Percentiles rank a stretch among this genome's conserved stretches.
phyloP scores from a whole-genome alignment of 2,113 vertebrate species.

The Eulemur macaco region DNA sequence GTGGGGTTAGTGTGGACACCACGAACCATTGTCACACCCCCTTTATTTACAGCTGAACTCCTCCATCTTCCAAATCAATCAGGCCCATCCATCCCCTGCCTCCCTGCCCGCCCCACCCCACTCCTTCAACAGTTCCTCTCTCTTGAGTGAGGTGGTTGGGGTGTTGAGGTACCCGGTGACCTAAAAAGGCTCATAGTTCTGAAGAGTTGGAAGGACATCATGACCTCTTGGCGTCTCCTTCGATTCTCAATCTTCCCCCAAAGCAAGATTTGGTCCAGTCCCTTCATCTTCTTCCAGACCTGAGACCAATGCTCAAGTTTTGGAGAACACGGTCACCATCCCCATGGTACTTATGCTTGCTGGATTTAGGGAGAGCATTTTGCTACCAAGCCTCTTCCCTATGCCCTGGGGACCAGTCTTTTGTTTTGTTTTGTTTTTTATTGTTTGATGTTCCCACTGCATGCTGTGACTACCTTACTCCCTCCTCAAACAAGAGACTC shows the following conservation, averaged over 20 bases:
- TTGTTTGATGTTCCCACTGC: constrained; percentile 73
- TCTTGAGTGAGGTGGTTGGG: constrained; percentile 45
- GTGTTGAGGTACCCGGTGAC: constrained; percentile 60
- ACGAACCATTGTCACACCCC: constrained; percentile 45
- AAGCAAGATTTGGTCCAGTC: constrained; percentile 63
- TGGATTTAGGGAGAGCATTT: constrained; percentile 62
- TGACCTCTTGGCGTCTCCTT: constrained; percentile 37
- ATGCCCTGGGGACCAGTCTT: constrained; percentile 63
- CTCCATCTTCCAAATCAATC: constrained; percentile 55
- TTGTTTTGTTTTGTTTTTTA: constrained; percentile 47
- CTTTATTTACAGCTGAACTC: constrained; percentile 55
- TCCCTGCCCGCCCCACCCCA: neutral
- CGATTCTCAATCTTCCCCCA: constrained; percentile 30
- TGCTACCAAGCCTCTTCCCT: constrained; percentile 57
- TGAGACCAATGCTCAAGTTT: constrained; percentile 46
- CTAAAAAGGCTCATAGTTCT: constrained; percentile 44
- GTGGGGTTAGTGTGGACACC: constrained; percentile 59
- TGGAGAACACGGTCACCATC: constrained; percentile 33
- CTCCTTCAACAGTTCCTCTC: constrained; percentile 7
- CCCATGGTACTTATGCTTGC: constrained; percentile 64
- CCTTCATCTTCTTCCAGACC: constrained; percentile 29
- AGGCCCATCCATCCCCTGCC: constrained; percentile 25
- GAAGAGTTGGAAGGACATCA: neutral
- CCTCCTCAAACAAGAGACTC: constrained; percentile 59
- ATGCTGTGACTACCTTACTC: constrained; percentile 65